Conservation (phyloP, 2,888 invertebrate genomes). For the Ectobius pallidus region DNA sequence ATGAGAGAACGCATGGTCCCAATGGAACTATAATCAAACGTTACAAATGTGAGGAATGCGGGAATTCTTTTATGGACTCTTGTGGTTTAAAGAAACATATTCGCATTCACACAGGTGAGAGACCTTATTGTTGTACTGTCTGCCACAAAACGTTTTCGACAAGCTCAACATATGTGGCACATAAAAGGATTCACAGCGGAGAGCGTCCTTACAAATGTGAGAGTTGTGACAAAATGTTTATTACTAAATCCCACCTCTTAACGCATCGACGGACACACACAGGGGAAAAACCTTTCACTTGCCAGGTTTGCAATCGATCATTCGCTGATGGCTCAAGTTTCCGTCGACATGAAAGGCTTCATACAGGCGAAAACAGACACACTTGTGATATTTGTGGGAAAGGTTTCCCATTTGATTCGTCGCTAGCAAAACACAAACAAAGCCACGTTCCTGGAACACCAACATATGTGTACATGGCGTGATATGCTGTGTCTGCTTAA, state of each 20-base stretch:
- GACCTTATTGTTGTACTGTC: constrained; percentile 44
- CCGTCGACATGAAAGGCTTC: constrained; percentile 44
- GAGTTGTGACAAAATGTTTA: constrained; percentile 43
- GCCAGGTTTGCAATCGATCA: constrained; percentile 41
- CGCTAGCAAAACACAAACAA: constrained; percentile 43
- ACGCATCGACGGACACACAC: constrained; percentile 45
- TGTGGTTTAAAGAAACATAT: constrained; percentile 45
- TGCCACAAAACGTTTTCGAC: constrained; percentile 45
- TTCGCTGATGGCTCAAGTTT: constrained; percentile 46
- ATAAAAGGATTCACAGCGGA: constrained; percentile 45
- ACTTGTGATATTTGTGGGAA: constrained; percentile 44
- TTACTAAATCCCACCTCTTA: constrained; percentile 45
- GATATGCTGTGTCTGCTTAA: no score
- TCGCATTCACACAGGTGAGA: constrained; percentile 44
- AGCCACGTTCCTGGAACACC: constrained; percentile 32
- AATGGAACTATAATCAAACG: constrained; percentile 41
- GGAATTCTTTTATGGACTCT: constrained; percentile 43
- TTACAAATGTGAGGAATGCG: constrained; percentile 44
- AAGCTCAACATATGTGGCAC: constrained; percentile 45
- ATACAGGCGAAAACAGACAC: constrained; percentile 44
- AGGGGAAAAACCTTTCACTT: constrained; percentile 44
- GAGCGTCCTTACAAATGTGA: constrained; percentile 45
- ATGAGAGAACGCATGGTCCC: constrained; percentile 45
- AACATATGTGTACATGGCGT: constrained; percentile 30
- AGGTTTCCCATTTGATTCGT: constrained; percentile 42